These are phyloP conservation scores for Hydrozoanthus gracilis DNA, from an alignment of 92 coral and sea anemone species.

Conservation along the genomic window DNA sequence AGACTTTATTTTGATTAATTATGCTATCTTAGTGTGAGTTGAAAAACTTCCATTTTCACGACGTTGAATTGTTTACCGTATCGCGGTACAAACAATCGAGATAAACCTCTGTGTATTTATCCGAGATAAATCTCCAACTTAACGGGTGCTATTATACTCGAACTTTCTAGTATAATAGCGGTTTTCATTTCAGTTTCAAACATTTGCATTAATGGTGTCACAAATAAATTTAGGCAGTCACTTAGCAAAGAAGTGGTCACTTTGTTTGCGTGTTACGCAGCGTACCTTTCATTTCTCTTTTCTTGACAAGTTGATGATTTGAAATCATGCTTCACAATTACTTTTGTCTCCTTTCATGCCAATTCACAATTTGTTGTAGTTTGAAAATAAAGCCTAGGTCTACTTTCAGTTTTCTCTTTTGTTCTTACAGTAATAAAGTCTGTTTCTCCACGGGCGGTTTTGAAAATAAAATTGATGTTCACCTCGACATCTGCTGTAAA, in stretches of 20 bases:
- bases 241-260: slow-evolving; percentile 50
- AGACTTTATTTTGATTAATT: slow-evolving; percentile 17
- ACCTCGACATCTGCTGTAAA: slow-evolving; percentile 42
- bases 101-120: slow-evolving; percentile 47
- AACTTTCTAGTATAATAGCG: slow-evolving; percentile 49
- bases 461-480: slow-evolving; percentile 17
- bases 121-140: slow-evolving; percentile 40
- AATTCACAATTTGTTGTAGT: slow-evolving; percentile 69
- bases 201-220: slow-evolving; percentile 78
- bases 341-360: slow-evolving; percentile 56
- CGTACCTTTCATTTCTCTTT: slow-evolving; percentile 28
- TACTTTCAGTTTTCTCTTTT: slow-evolving; percentile 51
- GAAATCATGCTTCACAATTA: slow-evolving; percentile 48
- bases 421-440: slow-evolving; percentile 45
- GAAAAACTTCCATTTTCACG: slow-evolving; percentile 3
- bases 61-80: slow-evolving; percentile 26
- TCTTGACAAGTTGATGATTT: slow-evolving; percentile 61
- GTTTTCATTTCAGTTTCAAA: slow-evolving; percentile 66
- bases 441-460: slow-evolving; percentile 42
- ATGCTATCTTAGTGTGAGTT: slow-evolving; percentile 13
- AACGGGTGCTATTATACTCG: slow-evolving; percentile 28
- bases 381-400: slow-evolving; percentile 54
- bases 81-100: slow-evolving; percentile 35
- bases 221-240: slow-evolving; percentile 62
- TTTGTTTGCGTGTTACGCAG: slow-evolving; percentile 22